phyloP scores from a whole-genome alignment of 1,140 invertebrate species.

The Aphelinus atriplicis region DNA sequence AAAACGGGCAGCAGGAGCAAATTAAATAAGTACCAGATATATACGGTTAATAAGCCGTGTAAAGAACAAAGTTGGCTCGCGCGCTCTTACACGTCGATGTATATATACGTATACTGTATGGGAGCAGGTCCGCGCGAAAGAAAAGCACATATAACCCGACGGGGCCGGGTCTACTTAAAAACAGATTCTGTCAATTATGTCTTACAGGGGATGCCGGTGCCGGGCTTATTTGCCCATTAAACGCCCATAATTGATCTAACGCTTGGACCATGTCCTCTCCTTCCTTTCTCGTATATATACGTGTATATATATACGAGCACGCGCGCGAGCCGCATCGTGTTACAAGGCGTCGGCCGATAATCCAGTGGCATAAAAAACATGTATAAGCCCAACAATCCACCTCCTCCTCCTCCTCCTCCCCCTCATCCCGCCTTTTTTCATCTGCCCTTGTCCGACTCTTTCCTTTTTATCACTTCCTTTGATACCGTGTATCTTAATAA shows the following conservation, averaged over 20 bases:
- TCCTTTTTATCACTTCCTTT: neutral
- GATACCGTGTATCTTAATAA: neutral
- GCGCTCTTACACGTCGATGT: neutral
- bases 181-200: constrained; percentile 36
- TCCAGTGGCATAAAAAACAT: constrained; percentile 32
- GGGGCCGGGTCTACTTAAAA: constrained; percentile 26
- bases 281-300: neutral
- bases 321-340: constrained; percentile 3
- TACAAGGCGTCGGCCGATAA: constrained; percentile 28
- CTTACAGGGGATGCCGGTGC: neutral
- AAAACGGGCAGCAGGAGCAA: neutral
- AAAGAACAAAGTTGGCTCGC: constrained; percentile 19
- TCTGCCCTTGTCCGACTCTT: neutral
- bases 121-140: neutral
- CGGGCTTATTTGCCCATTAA: constrained; percentile 32
- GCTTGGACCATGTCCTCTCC: neutral
- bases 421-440: neutral
- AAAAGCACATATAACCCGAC: neutral
- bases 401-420: neutral
- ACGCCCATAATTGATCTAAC: constrained; percentile 31
- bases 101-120: too few relatives aligned
- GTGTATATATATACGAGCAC: too few relatives aligned
- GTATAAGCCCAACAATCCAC: neutral
- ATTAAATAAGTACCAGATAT: neutral
- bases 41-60: neutral